Evolutionary conservation across 2,113 vertebrate species (phyloP).

Genomic region (Hemiscyllium ocellatum): DNA sequence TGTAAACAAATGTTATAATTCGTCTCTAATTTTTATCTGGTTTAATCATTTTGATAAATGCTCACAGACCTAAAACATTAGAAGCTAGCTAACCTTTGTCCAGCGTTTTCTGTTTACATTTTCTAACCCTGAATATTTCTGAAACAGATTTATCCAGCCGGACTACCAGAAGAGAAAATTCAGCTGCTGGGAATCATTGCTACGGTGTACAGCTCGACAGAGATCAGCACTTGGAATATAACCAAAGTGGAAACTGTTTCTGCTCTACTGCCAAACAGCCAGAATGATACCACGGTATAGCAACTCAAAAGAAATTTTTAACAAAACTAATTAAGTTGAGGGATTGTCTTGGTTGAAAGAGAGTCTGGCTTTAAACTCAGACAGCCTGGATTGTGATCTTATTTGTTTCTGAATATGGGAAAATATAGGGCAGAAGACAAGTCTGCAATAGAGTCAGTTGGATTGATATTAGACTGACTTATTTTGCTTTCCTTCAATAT

Average conservation of each 20-base stretch:
- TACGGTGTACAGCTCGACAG: background rate
- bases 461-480: background rate
- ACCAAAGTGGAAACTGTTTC: slow-evolving; percentile 5
- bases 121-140: background rate
- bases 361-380: background rate
- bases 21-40: no score
- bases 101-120: no score
- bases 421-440: background rate
- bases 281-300: background rate
- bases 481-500: background rate
- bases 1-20: background rate
- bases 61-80: no score
- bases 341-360: background rate
- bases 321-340: no score
- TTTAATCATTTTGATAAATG: no score
- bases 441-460: background rate
- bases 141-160: background rate
- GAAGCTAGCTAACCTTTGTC: no score
- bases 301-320: background rate
- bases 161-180: slow-evolving; percentile 32
- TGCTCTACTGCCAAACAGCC: slow-evolving; percentile 23
- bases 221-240: slow-evolving; percentile 18
- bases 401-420: background rate
- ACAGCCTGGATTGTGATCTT: background rate
- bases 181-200: background rate